Conservation (phyloP, 2,888 invertebrate genomes). For the Timandra comae region DNA sequence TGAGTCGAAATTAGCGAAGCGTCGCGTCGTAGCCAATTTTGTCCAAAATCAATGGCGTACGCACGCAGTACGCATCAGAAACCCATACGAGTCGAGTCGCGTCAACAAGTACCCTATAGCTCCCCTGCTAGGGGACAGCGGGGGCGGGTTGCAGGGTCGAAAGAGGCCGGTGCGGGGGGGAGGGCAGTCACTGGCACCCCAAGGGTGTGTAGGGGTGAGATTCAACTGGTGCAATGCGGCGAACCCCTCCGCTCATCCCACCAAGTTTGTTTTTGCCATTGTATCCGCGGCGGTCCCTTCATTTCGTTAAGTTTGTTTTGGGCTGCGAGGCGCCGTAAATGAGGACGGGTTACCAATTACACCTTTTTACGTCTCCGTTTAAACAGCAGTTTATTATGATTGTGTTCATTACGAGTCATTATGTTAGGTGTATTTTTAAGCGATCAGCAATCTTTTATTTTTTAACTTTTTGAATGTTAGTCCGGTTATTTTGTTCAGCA, state of each 20-base stretch:
- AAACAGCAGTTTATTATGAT: not conserved
- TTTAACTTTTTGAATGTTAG: no score
- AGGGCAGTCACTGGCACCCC: slow-evolving; percentile 21
- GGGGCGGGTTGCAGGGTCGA: slow-evolving; percentile 6
- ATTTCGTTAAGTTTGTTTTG: slow-evolving; percentile 48
- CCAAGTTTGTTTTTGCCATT: slow-evolving; percentile 51
- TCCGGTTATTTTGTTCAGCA: no score
- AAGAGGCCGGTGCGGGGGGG: slow-evolving; percentile 20
- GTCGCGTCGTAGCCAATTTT: slow-evolving; percentile 17
- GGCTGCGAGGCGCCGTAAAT: slow-evolving; percentile 32
- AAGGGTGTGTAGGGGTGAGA: slow-evolving; percentile 48
- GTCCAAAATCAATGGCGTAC: slow-evolving; percentile 39
- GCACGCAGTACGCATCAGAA: slow-evolving; percentile 33
- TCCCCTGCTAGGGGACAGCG: slow-evolving; percentile 21
- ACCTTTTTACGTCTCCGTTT: slow-evolving; percentile 1
- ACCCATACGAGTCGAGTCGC: slow-evolving; percentile 33
- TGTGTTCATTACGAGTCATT: not conserved
- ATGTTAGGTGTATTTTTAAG: not conserved
- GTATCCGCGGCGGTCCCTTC: slow-evolving; percentile 23
- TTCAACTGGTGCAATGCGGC: slow-evolving; percentile 77
- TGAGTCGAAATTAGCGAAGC: slow-evolving; percentile 3
- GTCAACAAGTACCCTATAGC: slow-evolving; percentile 59
- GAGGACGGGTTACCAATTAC: slow-evolving; percentile 22
- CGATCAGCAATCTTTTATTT: no score
- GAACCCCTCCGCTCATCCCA: slow-evolving; percentile 54